A percentile compares a stretch with the other conserved stretches of the same genome.
phyloP scores from a whole-genome alignment of 2,113 vertebrate genomes.

The Solea solea region DNA sequence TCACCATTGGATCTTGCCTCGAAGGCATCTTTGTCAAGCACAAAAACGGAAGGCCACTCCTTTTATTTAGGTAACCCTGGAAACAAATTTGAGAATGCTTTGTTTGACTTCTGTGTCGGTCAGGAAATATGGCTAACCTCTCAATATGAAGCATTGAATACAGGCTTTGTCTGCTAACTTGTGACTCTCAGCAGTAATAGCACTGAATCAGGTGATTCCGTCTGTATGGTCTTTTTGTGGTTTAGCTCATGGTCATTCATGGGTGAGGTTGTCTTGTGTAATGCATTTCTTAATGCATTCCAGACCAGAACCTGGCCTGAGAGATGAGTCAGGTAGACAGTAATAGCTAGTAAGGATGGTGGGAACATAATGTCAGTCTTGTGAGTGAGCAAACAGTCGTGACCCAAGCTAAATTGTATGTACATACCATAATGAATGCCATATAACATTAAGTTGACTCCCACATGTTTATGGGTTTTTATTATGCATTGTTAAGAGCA shows the following conservation, averaged over 20 bases:
- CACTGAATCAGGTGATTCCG: constrained; percentile 10
- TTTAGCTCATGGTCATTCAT: constrained; percentile 22
- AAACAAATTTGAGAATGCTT: not conserved
- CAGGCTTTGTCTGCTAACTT: constrained; percentile 11
- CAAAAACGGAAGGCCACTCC: constrained; percentile 90
- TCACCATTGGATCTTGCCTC: constrained; percentile 91
- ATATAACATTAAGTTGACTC: constrained; percentile 6
- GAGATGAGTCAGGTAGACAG: constrained; percentile 39
- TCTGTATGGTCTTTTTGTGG: constrained; percentile 7
- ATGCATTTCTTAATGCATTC: constrained; percentile 4
- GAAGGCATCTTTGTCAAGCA: constrained; percentile 96
- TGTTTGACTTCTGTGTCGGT: not conserved
- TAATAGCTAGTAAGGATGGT: constrained; percentile 20
- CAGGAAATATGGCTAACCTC: constrained; percentile 3
- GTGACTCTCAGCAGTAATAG: constrained; percentile 18
- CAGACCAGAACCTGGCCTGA: constrained; percentile 12
- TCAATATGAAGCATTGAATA: constrained; percentile 7
- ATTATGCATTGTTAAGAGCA: constrained; percentile 8
- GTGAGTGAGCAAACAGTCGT: constrained; percentile 16
- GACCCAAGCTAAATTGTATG: constrained; percentile 3
- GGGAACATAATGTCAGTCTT: constrained; percentile 6
- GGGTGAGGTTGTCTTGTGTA: constrained; percentile 11
- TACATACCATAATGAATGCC: constrained; percentile 3
- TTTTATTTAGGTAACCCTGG: constrained; percentile 88
- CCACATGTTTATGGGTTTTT: not conserved